Evolutionary conservation across 2,113 vertebrate genomes (phyloP).

Genomic region (Crotalus helleri): DNA sequence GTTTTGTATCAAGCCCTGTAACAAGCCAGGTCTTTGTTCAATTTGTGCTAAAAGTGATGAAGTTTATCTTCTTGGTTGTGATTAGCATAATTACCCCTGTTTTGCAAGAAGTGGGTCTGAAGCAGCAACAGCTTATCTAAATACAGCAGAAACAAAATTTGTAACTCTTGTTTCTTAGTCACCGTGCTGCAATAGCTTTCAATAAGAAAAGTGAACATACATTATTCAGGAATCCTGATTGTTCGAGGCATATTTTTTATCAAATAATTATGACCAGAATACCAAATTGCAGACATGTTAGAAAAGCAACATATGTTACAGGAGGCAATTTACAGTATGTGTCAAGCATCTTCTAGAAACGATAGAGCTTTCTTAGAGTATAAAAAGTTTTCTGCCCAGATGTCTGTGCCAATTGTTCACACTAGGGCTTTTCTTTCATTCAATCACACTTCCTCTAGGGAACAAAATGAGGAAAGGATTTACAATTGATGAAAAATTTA

Average conservation of each 20-base stretch:
- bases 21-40: neutral
- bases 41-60: neutral
- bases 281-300: neutral
- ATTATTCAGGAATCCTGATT: conserved; percentile 34
- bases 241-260: conserved; percentile 3
- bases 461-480: conserved; percentile 35
- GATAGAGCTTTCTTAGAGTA: conserved; percentile 36
- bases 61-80: neutral
- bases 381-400: conserved; percentile 26
- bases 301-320: conserved; percentile 16
- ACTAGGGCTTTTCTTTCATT: conserved; percentile 47
- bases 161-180: neutral
- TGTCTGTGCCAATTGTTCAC: conserved; percentile 36
- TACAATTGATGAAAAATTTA: conserved; percentile 17
- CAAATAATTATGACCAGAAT: conserved; percentile 34
- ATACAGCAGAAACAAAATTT: neutral
- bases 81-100: neutral
- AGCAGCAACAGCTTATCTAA: neutral
- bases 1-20: neutral
- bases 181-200: conserved; percentile 26
- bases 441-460: conserved; percentile 43
- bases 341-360: conserved; percentile 1
- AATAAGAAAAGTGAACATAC: neutral
- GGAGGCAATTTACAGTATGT: conserved; percentile 37
- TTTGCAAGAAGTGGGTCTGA: neutral